Percentiles rank a stretch among this genome's conserved stretches.
Conservation (phyloP, 1,140 invertebrate genomes). For the Ceratosolen fusciceps region DNA sequence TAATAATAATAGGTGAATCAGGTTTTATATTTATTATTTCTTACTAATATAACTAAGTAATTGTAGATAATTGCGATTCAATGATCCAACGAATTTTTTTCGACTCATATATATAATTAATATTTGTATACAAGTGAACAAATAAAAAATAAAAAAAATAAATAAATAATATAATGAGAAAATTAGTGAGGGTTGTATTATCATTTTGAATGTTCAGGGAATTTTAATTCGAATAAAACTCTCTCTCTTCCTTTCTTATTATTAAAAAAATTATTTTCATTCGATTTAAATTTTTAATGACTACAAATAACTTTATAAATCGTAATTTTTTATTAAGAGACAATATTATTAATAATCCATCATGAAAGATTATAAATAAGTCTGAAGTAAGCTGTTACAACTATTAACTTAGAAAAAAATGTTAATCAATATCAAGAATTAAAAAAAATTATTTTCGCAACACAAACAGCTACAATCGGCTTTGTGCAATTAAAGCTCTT, state of each 20-base stretch:
- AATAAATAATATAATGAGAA: conserved; percentile 37
- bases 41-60: conserved; percentile 27
- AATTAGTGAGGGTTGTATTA: conserved; percentile 1
- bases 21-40: conserved; percentile 8
- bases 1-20: conserved; percentile 5
- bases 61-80: background rate
- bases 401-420: no score
- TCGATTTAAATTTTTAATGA: no score
- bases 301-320: no score
- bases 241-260: conserved; percentile 37
- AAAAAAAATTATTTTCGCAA: no score
- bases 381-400: no score
- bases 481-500: background rate
- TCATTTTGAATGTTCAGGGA: conserved; percentile 1
- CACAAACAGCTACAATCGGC: no score
- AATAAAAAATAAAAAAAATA: conserved; percentile 39
- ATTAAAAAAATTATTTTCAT: background rate
- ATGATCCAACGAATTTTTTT: conserved; percentile 40
- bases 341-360: no score
- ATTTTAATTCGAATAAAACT: conserved; percentile 31
- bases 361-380: no score
- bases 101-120: conserved; percentile 38
- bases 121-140: conserved; percentile 27
- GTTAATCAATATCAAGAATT: no score
- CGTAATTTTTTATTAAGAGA: no score